These are phyloP conservation scores for Palythoa grandis DNA, from an alignment of 92 coral and sea anemone genomes.

Conservation along the genomic window DNA sequence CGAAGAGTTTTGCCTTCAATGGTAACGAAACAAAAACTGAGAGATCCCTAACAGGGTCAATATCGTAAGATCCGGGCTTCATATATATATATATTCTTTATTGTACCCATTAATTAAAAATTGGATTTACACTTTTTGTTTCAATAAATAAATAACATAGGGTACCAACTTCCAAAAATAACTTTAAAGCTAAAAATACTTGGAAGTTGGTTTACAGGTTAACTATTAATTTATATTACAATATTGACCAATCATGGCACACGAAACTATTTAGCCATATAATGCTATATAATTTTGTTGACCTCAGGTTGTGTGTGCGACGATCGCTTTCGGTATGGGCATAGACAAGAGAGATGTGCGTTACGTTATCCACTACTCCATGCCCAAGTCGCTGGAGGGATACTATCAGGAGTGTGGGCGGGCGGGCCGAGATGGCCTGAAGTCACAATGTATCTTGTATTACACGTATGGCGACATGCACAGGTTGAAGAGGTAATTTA, in stretches of 20 bases:
- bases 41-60: no score
- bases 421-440: slow-evolving; percentile 92
- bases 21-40: no score
- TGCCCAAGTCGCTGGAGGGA: slow-evolving; percentile 98
- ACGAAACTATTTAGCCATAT: neutral
- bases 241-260: neutral
- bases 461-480: slow-evolving; percentile 85
- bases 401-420: slow-evolving; percentile 99
- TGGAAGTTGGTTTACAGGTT: no score
- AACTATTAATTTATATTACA: no score
- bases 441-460: slow-evolving; percentile 84
- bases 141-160: no score
- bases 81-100: no score
- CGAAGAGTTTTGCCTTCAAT: no score
- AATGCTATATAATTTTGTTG: neutral
- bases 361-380: slow-evolving; percentile 86
- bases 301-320: slow-evolving; percentile 95
- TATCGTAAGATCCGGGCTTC: no score
- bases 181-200: no score
- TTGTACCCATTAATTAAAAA: no score
- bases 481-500: slow-evolving; percentile 78
- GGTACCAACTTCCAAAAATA: no score
- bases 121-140: no score
- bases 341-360: slow-evolving; percentile 94
- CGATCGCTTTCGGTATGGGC: slow-evolving; percentile 99